Evolutionary conservation across 2,888 invertebrate genomes (phyloP), one percentile per base, ranked within the genome.

Genomic region (Oligia strigilis): DNA sequence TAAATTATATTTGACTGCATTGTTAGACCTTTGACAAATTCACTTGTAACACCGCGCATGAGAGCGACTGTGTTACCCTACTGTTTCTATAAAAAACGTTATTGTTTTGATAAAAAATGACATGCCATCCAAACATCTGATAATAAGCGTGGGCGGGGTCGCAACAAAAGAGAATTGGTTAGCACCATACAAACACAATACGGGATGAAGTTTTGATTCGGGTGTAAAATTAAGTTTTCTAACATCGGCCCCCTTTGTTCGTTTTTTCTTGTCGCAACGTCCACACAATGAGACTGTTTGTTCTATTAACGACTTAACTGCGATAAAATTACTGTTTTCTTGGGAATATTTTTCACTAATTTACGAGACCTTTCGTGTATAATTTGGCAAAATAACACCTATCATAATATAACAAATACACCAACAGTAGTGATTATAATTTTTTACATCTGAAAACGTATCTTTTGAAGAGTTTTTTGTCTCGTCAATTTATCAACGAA

Each of bases 71-170:
- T 92, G 93, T 93, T 94, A 95, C 92, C 92, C 92, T 89, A 90
- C 87, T 87, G 90, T 88, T 88, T 89, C 75, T 86, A 89, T 91
- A 93, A 94, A 95, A 95, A 96, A 93, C 77, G 92, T 95, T 95
- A 96, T 97, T 97, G 96, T 97, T 97, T 97, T 97, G 95, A 95
- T 97, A 97, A 97, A 97, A 97, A 97, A 97, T 96, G 95, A 96
- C 95, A 95, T 93, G 95, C 95, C 95, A 95, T 90, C 92, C 93
- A 95, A 94, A 93, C 93, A 96, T 97, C 96, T 95, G 97, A 97
- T 96, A 97, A 97, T 97, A 94, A 93, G 92, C 93, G 97, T 96
- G 92, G 97, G 97, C 95, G 96, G 96, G 90, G 94, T 92, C 78
- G 78, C 87, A 96, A 96, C 96, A 97, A 97, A 95, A 92, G 95